These are phyloP conservation scores for Stictonetta naevosa DNA, from an alignment of 2,113 vertebrate genomes.

Conservation along the genomic window DNA sequence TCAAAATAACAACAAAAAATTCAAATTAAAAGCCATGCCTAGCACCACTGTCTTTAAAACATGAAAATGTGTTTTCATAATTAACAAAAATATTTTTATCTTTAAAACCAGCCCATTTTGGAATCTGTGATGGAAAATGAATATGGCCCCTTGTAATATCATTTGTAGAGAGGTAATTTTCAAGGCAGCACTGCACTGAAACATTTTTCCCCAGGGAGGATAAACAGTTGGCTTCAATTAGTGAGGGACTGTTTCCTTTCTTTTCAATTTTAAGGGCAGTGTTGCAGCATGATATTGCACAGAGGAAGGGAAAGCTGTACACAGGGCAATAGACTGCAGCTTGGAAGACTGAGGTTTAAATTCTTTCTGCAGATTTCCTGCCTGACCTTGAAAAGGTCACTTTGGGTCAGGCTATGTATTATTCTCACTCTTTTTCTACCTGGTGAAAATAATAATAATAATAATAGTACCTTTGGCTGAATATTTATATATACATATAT, in stretches of 20 bases:
- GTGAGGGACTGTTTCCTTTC: constrained; percentile 52
- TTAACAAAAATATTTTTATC: constrained; percentile 46
- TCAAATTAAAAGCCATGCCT: neutral
- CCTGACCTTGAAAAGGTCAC: constrained; percentile 13
- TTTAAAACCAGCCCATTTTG: constrained; percentile 38
- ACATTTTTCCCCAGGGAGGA: constrained; percentile 49
- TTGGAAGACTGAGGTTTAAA: neutral
- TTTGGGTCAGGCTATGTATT: neutral
- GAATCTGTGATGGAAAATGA: constrained; percentile 36
- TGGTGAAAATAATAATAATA: neutral
- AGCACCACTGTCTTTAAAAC: neutral
- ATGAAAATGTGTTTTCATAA: constrained; percentile 39
- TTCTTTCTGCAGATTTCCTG: neutral
- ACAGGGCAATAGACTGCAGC: neutral
- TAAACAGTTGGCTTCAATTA: constrained; percentile 70
- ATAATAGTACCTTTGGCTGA: constrained; percentile 7
- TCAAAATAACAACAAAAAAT: neutral
- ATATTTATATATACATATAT: neutral
- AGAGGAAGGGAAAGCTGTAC: neutral
- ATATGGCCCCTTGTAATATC: constrained; percentile 47
- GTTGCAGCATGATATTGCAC: constrained; percentile 4
- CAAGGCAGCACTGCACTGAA: constrained; percentile 52
- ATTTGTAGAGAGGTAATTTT: constrained; percentile 61
- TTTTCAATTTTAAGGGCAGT: constrained; percentile 48
- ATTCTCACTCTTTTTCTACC: neutral